phyloP scores from a whole-genome alignment of 2,797 vertebrate genomes.

The Spinibarbus caldwelli region DNA sequence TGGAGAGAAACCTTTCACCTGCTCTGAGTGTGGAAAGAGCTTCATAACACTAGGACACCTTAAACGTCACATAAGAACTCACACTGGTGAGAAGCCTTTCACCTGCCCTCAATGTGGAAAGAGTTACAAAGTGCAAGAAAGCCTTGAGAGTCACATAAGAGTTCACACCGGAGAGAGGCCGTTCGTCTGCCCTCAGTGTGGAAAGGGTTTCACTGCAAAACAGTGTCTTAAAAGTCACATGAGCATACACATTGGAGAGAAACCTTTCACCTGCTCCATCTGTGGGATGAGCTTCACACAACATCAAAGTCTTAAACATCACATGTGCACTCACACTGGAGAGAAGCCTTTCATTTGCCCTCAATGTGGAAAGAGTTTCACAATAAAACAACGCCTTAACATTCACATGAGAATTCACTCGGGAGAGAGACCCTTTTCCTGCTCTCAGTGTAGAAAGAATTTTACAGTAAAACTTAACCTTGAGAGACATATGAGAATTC shows the following conservation, averaged over 20 bases:
- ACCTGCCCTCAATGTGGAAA: background rate
- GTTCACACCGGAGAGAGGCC: slow-evolving; percentile 7
- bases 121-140: slow-evolving; percentile 15
- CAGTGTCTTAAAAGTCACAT: slow-evolving; percentile 15
- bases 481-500: slow-evolving; percentile 6
- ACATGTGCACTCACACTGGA: slow-evolving; percentile 11
- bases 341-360: slow-evolving; percentile 21
- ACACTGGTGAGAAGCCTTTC: background rate
- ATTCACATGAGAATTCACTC: slow-evolving; percentile 33
- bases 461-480: background rate
- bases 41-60: background rate
- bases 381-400: background rate
- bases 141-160: slow-evolving; percentile 10
- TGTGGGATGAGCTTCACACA: slow-evolving; percentile 21
- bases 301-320: slow-evolving; percentile 8
- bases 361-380: slow-evolving; percentile 7
- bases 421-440: background rate
- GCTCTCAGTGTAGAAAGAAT: background rate
- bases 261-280: background rate
- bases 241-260: slow-evolving; percentile 13
- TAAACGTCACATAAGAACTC: slow-evolving; percentile 1
- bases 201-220: background rate
- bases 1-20: background rate
- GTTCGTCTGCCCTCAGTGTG: background rate
- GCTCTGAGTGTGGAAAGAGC: slow-evolving; percentile 8